Evolutionary conservation across 2,888 invertebrate genomes (phyloP).

Genomic region (Rutpela maculata): DNA sequence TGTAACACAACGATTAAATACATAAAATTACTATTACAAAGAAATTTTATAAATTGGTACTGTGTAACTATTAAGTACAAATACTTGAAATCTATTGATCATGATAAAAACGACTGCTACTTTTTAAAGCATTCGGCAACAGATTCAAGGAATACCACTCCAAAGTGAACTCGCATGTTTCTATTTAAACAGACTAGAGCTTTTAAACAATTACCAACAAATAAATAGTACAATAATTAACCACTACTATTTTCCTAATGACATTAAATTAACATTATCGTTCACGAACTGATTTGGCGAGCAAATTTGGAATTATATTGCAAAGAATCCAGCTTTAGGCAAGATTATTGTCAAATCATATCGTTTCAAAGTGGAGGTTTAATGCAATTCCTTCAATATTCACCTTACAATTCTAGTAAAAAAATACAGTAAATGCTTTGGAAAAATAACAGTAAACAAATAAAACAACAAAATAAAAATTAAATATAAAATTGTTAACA

Average conservation of each 20-base stretch:
- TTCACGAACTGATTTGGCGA: background rate
- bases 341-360: slow-evolving; percentile 32
- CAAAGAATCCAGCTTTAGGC: slow-evolving; percentile 5
- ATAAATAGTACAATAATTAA: background rate
- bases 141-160: background rate
- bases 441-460: slow-evolving; percentile 30
- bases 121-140: slow-evolving; percentile 15
- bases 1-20: slow-evolving; percentile 46
- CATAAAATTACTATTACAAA: slow-evolving; percentile 41
- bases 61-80: slow-evolving; percentile 64
- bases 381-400: background rate
- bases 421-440: slow-evolving; percentile 9
- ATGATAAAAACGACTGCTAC: slow-evolving; percentile 43
- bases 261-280: background rate
- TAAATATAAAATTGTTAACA: slow-evolving; percentile 33
- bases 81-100: slow-evolving; percentile 66
- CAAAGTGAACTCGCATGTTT: background rate
- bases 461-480: slow-evolving; percentile 31
- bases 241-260: background rate
- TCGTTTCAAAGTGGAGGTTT: background rate
- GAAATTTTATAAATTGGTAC: slow-evolving; percentile 44
- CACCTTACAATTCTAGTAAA: slow-evolving; percentile 7
- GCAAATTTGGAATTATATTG: background rate
- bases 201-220: background rate
- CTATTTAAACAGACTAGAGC: slow-evolving; percentile 1